These are phyloP conservation scores for Tichodroma muraria DNA, from an alignment of 2,113 vertebrate species.

Conservation along the genomic window DNA sequence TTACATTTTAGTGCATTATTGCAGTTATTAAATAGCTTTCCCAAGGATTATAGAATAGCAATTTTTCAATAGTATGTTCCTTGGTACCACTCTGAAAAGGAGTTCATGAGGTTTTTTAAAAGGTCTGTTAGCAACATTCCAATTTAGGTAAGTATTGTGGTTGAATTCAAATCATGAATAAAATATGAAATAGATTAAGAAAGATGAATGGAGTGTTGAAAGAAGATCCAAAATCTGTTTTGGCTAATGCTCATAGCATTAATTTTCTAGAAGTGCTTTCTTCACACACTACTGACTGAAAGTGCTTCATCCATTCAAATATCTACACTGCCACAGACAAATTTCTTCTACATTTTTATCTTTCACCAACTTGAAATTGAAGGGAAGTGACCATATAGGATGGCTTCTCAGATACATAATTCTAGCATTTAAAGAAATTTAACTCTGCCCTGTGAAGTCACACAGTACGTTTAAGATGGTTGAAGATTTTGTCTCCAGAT, in stretches of 20 bases:
- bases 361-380: not conserved
- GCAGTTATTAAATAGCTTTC: conserved; percentile 38
- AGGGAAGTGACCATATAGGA: not conserved
- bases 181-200: conserved; percentile 57
- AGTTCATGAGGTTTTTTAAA: conserved; percentile 27
- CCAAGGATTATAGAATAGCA: not conserved
- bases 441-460: not conserved
- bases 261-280: conserved; percentile 19
- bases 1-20: conserved; percentile 12
- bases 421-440: not conserved
- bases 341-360: not conserved
- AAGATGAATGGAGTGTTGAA: conserved; percentile 46
- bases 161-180: conserved; percentile 48
- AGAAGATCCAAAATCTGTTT: conserved; percentile 39
- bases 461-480: not conserved
- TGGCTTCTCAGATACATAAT: not conserved
- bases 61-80: conserved; percentile 25
- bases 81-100: not conserved
- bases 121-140: conserved; percentile 31
- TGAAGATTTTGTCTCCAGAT: not conserved
- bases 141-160: conserved; percentile 47
- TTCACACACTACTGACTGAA: not conserved
- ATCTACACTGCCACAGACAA: not conserved
- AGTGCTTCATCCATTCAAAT: not conserved
- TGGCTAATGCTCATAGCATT: conserved; percentile 28